Evolutionary conservation across 2,797 vertebrate species (phyloP).

Genomic region (Argya squamiceps): DNA sequence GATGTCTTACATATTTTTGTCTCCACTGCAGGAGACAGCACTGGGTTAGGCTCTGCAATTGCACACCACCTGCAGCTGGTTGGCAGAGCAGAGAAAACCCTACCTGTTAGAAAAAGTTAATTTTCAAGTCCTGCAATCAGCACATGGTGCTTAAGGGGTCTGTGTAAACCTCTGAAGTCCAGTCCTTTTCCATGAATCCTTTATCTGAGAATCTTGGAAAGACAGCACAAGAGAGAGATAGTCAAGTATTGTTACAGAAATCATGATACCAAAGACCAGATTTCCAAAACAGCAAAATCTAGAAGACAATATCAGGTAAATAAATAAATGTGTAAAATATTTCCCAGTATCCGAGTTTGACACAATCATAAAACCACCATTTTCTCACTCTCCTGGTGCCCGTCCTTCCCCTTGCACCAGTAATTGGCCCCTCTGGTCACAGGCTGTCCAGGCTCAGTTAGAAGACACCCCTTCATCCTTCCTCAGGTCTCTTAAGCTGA

Average conservation of each 20-base stretch:
- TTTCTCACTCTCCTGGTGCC: neutral
- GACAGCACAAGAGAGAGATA: neutral
- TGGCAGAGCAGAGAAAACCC: neutral
- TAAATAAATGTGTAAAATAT: neutral
- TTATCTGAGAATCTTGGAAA: neutral
- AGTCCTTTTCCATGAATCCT: neutral
- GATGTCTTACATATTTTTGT: neutral
- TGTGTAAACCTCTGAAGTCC: neutral
- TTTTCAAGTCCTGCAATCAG: neutral
- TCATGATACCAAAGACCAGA: neutral
- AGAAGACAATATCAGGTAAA: neutral
- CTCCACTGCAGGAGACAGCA: neutral
- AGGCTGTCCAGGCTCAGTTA: neutral
- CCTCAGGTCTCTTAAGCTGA: neutral
- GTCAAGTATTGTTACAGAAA: neutral
- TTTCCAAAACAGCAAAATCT: neutral
- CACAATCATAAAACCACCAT: neutral
- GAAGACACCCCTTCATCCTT: neutral
- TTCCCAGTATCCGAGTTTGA: neutral
- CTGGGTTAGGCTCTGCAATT: neutral
- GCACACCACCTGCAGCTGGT: neutral
- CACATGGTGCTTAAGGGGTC: neutral
- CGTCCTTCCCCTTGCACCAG: neutral
- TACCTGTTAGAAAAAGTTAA: neutral
- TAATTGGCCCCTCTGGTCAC: accelerated